Conservation (phyloP, 1,140 invertebrate species). For the Probaryconus sp. region DNA sequence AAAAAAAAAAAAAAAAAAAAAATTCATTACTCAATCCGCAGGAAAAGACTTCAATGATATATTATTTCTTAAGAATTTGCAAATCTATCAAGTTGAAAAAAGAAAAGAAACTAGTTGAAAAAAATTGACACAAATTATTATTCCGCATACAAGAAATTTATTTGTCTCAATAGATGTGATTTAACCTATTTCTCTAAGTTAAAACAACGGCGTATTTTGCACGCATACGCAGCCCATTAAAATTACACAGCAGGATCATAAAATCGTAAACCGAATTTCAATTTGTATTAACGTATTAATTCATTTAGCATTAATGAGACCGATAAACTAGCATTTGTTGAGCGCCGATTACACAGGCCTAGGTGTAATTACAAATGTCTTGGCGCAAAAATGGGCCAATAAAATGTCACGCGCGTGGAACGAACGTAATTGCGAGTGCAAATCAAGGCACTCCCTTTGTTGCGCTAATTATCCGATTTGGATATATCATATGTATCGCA, state of each 20-base stretch:
- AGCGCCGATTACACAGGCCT: constrained; percentile 3
- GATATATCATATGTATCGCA: not conserved
- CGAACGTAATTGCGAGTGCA: constrained; percentile 42
- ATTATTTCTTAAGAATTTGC: too few relatives aligned
- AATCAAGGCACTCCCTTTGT: constrained; percentile 51
- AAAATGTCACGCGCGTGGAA: constrained; percentile 26
- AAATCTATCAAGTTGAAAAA: too few relatives aligned
- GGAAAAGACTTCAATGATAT: too few relatives aligned
- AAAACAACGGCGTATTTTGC: too few relatives aligned
- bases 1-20: too few relatives aligned
- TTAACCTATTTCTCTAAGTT: too few relatives aligned
- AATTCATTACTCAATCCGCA: too few relatives aligned
- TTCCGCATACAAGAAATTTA: too few relatives aligned
- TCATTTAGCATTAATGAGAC: constrained; percentile 38
- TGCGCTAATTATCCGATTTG: constrained; percentile 37
- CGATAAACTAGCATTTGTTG: constrained; percentile 19
- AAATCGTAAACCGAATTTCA: constrained; percentile 34
- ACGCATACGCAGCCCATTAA: too few relatives aligned
- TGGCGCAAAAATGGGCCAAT: constrained; percentile 19
- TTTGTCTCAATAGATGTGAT: too few relatives aligned
- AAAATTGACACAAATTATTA: too few relatives aligned
- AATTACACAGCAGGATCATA: not conserved
- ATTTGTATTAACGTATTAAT: constrained; percentile 43
- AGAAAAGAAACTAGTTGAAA: too few relatives aligned
- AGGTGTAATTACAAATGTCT: constrained; percentile 37